Conservation (phyloP, 2,888 invertebrate genomes). For the Dicyrtoma fusca region DNA sequence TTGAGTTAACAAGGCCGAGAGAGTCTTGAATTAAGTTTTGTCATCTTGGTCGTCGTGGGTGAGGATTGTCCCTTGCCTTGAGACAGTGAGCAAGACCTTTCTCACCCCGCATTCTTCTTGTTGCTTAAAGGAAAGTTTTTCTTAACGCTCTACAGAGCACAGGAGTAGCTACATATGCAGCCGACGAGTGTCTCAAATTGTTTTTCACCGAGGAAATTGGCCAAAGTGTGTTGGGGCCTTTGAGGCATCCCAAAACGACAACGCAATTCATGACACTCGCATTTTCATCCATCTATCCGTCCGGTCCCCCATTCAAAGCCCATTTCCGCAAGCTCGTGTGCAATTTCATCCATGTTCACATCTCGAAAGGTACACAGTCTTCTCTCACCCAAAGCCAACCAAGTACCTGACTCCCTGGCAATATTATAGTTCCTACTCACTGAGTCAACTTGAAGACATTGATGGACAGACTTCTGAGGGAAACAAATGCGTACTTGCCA, state of each 20-base stretch:
- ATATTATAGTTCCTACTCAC: no score
- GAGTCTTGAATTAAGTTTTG: conserved; percentile 26
- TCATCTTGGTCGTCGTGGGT: background rate
- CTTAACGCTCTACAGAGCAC: conserved; percentile 16
- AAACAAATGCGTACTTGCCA: no score
- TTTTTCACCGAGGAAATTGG: conserved; percentile 18
- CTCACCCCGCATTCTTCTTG: background rate
- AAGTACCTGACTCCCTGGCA: no score
- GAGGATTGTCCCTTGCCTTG: background rate
- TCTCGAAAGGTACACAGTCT: no score
- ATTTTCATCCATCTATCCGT: conserved; percentile 33
- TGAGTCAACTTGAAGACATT: no score
- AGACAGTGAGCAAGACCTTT: background rate
- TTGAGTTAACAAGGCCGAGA: conserved; percentile 5
- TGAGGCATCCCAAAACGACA: conserved; percentile 35
- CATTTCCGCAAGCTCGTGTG: background rate
- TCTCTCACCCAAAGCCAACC: no score
- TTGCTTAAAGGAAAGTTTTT: conserved; percentile 23
- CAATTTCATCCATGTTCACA: no score
- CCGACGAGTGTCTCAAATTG: conserved; percentile 19
- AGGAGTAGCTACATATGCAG: conserved; percentile 18
- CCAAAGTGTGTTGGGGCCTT: conserved; percentile 22
- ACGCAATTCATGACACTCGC: conserved; percentile 30
- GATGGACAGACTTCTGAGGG: no score
- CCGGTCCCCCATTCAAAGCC: background rate